phyloP scores from a whole-genome alignment of 2,888 invertebrate genomes.

The Eurytoma adleriae region DNA sequence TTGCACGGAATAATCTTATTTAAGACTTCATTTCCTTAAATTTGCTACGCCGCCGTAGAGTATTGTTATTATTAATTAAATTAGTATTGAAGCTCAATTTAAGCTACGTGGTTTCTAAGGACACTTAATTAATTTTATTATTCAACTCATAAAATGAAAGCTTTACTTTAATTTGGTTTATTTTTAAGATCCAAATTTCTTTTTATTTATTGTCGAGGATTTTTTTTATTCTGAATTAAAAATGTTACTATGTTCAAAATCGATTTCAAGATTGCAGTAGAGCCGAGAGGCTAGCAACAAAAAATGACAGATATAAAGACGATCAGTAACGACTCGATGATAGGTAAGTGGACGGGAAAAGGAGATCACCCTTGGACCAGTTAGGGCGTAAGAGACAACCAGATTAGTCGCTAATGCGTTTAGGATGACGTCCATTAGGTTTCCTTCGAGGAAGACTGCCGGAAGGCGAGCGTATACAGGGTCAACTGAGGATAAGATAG shows the following conservation, averaged over 20 bases:
- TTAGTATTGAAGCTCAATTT: slow-evolving; percentile 32
- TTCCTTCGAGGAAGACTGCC: slow-evolving; percentile 54
- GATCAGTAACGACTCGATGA: slow-evolving; percentile 67
- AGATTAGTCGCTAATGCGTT: slow-evolving; percentile 69
- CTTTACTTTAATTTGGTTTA: too few relatives aligned
- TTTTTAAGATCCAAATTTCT: too few relatives aligned
- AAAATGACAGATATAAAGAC: slow-evolving; percentile 57
- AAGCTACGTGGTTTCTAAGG: too few relatives aligned
- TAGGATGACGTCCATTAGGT: slow-evolving; percentile 64
- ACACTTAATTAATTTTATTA: too few relatives aligned
- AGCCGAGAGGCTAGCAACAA: not conserved
- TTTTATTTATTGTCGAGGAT: too few relatives aligned
- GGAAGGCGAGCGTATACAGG: slow-evolving; percentile 2
- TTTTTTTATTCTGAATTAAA: too few relatives aligned
- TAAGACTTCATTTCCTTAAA: slow-evolving; percentile 31
- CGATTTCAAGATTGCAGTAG: too few relatives aligned
- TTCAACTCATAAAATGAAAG: too few relatives aligned
- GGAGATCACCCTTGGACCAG: slow-evolving; percentile 53
- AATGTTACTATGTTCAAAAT: too few relatives aligned
- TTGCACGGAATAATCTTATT: slow-evolving; percentile 26
- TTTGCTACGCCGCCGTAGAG: not conserved
- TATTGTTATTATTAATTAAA: slow-evolving; percentile 44
- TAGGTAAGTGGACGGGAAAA: slow-evolving; percentile 59
- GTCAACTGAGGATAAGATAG: slow-evolving; percentile 41
- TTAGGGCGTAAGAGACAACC: slow-evolving; percentile 64